Evolutionary conservation across 2,113 vertebrate genomes (phyloP).

Genomic region (Reinhardtius hippoglossoides): DNA sequence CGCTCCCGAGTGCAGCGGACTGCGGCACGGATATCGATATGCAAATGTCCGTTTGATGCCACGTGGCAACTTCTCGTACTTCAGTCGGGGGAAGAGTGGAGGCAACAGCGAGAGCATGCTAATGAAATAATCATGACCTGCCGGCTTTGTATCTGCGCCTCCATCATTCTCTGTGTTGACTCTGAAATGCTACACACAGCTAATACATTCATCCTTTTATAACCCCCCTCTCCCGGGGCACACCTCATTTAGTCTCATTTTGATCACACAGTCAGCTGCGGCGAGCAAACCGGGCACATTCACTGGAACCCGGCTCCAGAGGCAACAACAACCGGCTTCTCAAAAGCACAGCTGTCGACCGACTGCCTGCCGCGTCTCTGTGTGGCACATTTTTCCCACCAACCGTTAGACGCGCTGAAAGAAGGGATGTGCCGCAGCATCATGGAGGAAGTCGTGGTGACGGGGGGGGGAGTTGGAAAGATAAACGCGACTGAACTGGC

Average conservation of each 20-base stretch:
- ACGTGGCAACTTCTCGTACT: conserved; percentile 42
- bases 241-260: conserved; percentile 55
- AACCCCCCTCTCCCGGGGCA: conserved; percentile 43
- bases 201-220: conserved; percentile 50
- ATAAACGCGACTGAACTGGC: neutral
- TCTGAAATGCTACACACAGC: conserved; percentile 29
- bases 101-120: conserved; percentile 37
- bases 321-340: conserved; percentile 43
- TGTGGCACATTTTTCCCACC: conserved; percentile 8
- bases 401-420: conserved; percentile 27
- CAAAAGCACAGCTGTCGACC: conserved; percentile 49
- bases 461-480: neutral
- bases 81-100: conserved; percentile 11
- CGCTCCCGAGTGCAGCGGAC: conserved; percentile 6
- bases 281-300: conserved; percentile 13
- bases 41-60: conserved; percentile 37
- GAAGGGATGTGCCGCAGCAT: neutral
- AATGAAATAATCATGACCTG: conserved; percentile 31
- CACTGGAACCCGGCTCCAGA: conserved; percentile 27
- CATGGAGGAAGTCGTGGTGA: conserved; percentile 13
- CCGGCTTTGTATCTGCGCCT: conserved; percentile 34
- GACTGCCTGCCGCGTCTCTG: conserved; percentile 37
- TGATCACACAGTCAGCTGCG: conserved; percentile 49
- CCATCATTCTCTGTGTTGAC: conserved; percentile 33
- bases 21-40: conserved; percentile 36